Conservation (phyloP, 1,140 invertebrate species). For the Apis florea region DNA sequence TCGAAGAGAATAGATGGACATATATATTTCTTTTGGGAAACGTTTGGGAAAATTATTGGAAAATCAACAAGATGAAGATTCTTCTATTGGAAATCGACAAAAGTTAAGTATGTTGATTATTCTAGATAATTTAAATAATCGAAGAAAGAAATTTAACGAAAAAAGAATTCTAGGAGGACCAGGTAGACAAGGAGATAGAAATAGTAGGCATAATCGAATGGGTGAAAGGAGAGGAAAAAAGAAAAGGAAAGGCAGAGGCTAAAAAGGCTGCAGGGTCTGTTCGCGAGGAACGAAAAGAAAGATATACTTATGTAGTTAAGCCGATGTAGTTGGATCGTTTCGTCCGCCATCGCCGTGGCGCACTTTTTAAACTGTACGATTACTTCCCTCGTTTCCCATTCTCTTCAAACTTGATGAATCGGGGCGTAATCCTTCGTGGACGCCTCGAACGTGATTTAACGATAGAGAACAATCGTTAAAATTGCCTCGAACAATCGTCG, state of each 20-base stretch:
- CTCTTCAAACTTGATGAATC: constrained; percentile 31
- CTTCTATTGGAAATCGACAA: background rate
- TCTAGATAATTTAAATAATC: background rate
- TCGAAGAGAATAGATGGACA: constrained; percentile 12
- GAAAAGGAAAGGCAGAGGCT: constrained; percentile 35
- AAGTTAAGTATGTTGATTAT: background rate
- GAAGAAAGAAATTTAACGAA: background rate
- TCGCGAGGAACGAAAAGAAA: constrained; percentile 73
- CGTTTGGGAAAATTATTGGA: background rate
- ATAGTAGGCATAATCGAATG: constrained; percentile 55
- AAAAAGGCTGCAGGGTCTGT: constrained; percentile 60
- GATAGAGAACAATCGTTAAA: background rate
- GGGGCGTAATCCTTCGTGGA: constrained; percentile 11
- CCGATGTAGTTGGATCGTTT: constrained; percentile 71
- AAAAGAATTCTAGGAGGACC: constrained; percentile 30
- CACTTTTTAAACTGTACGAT: constrained; percentile 53
- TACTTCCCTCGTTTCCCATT: constrained; percentile 27
- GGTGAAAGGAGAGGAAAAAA: constrained; percentile 35
- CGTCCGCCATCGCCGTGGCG: constrained; percentile 63
- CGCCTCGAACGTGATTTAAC: constrained; percentile 20
- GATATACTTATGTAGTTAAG: constrained; percentile 77
- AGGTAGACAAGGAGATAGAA: constrained; percentile 35
- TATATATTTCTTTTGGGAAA: background rate
- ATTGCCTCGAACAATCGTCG: background rate
- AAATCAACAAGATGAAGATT: background rate